Conservation (phyloP, 2,888 invertebrate genomes). For the Nowickia ferox region DNA sequence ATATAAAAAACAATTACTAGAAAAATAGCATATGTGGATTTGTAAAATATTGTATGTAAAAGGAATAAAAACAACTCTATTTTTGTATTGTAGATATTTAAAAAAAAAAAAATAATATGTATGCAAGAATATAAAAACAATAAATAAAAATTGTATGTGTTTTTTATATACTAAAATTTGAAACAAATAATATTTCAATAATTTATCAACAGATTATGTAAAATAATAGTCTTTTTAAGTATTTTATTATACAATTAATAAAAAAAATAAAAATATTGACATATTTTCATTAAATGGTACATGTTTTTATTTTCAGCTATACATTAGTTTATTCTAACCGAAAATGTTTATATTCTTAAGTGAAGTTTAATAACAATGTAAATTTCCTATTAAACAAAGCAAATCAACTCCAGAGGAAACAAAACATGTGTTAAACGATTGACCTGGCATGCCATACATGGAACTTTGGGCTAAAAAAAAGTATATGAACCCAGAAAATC, state of each 20-base stretch:
- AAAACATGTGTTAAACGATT: too few relatives aligned
- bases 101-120: conserved; percentile 37
- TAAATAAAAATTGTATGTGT: conserved; percentile 58
- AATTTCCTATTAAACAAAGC: too few relatives aligned
- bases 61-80: conserved; percentile 48
- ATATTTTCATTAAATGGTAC: conserved; percentile 58
- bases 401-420: too few relatives aligned
- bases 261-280: conserved; percentile 44
- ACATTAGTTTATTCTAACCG: too few relatives aligned
- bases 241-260: conserved; percentile 68
- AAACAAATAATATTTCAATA: conserved; percentile 33
- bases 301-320: neutral
- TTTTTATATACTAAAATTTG: conserved; percentile 49
- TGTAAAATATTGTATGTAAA: conserved; percentile 55
- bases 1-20: conserved; percentile 11
- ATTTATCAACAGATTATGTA: conserved; percentile 43
- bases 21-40: conserved; percentile 44
- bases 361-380: too few relatives aligned
- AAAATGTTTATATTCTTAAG: too few relatives aligned
- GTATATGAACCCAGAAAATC: too few relatives aligned
- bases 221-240: conserved; percentile 63
- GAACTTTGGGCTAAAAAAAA: too few relatives aligned
- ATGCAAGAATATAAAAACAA: conserved; percentile 40
- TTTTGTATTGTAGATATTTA: conserved; percentile 69
- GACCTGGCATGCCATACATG: too few relatives aligned